phyloP scores from a whole-genome alignment of 1,140 invertebrate species.

The Portunus trituberculatus region DNA sequence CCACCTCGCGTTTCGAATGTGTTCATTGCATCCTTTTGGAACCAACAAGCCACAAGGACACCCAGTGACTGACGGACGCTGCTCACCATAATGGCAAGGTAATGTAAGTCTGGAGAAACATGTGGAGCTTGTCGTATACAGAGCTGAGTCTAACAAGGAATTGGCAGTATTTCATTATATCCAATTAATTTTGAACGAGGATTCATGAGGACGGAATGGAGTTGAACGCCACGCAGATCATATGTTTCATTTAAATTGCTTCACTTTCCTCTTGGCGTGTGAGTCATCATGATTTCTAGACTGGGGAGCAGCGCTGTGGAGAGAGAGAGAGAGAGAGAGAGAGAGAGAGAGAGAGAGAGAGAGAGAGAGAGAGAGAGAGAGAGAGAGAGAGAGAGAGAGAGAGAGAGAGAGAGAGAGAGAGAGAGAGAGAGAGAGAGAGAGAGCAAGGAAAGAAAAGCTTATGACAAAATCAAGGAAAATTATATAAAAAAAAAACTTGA shows the following conservation, averaged over 20 bases:
- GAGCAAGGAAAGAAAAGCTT: no score
- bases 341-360: no score
- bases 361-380: no score
- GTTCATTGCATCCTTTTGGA: neutral
- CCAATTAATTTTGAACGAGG: neutral
- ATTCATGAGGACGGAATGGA: neutral
- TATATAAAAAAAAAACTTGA: no score
- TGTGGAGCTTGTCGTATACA: neutral
- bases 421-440: no score
- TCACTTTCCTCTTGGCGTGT: neutral
- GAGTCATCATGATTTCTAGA: neutral
- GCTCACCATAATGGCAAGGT: no score
- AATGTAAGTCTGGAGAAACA: neutral
- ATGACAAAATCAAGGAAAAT: neutral
- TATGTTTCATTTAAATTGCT: neutral
- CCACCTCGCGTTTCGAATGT: neutral
- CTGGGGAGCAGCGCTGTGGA: neutral
- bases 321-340: constrained; percentile 5
- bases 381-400: no score
- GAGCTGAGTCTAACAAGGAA: neutral
- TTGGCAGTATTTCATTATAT: neutral
- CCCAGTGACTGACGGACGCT: neutral
- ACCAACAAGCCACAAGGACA: no score
- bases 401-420: no score
- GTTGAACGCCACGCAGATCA: neutral